phyloP scores from a whole-genome alignment of 2,888 invertebrate genomes.

The Eudemis profundana region DNA sequence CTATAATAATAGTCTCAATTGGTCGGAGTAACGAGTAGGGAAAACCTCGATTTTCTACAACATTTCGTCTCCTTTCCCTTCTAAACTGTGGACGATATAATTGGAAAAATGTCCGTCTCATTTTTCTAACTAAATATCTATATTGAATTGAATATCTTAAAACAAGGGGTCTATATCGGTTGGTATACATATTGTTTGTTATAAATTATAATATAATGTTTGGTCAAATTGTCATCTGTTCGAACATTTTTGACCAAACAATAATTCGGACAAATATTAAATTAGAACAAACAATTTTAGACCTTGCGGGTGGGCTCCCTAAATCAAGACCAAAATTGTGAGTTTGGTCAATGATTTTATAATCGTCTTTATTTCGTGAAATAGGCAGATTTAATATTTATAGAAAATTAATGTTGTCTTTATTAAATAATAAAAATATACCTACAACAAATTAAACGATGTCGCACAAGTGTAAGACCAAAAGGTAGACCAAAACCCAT shows the following conservation, averaged over 20 bases:
- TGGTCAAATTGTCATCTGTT: too few relatives aligned
- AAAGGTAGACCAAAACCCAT: constrained; percentile 68
- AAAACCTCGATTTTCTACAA: constrained; percentile 47
- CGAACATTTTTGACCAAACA: too few relatives aligned
- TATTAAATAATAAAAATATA: constrained; percentile 35
- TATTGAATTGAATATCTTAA: too few relatives aligned
- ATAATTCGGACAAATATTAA: too few relatives aligned
- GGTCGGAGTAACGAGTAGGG: constrained; percentile 20
- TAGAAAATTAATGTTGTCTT: not conserved
- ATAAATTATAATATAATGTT: too few relatives aligned
- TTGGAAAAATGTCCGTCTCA: not conserved
- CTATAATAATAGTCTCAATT: constrained; percentile 5
- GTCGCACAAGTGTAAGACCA: constrained; percentile 72
- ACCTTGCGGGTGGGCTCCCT: too few relatives aligned
- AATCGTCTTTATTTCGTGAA: too few relatives aligned
- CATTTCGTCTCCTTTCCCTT: not conserved
- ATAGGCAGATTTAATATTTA: not conserved
- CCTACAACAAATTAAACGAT: constrained; percentile 52
- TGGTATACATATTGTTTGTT: too few relatives aligned
- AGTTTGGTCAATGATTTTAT: not conserved
- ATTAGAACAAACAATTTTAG: too few relatives aligned
- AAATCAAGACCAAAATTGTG: too few relatives aligned
- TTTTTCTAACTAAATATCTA: too few relatives aligned
- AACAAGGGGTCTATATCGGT: too few relatives aligned
- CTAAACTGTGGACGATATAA: not conserved